These are phyloP conservation scores for Trichomycterus rosablanca DNA, from an alignment of 2,113 vertebrate species.

Conservation along the genomic window DNA sequence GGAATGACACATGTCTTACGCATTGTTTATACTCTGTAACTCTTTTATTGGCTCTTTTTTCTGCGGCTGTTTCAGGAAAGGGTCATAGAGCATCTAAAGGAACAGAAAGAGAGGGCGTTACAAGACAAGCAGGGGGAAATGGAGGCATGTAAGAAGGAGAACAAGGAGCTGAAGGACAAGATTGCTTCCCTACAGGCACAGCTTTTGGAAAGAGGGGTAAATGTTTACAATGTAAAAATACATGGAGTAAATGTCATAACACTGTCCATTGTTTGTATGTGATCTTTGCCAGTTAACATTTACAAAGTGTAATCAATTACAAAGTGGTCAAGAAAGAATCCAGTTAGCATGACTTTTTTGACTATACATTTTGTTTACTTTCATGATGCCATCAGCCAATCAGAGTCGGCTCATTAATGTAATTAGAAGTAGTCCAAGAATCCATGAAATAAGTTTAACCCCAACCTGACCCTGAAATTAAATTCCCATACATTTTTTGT, in stretches of 20 bases:
- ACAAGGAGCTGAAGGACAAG: constrained; percentile 89
- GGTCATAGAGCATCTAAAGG: constrained; percentile 92
- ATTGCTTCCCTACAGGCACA: constrained; percentile 73
- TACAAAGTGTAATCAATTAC: no score
- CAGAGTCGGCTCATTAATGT: no score
- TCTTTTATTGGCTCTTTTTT: neutral
- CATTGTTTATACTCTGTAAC: neutral
- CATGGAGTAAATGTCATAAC: neutral
- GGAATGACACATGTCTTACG: neutral
- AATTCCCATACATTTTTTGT: no score
- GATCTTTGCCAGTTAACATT: no score
- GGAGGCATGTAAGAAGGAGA: constrained; percentile 87
- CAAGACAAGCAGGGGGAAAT: constrained; percentile 85
- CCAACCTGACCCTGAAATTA: no score
- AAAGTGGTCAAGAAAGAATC: no score
- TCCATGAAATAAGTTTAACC: no score
- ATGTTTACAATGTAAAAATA: neutral
- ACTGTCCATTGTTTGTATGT: no score
- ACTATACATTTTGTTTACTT: no score
- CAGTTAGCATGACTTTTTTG: no score
- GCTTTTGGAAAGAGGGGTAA: constrained; percentile 36
- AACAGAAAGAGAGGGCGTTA: constrained; percentile 86
- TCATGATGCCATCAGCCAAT: no score
- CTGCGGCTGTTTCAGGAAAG: constrained; percentile 68
- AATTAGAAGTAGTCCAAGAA: no score